These are phyloP conservation scores for Chaenodraco wilsoni DNA, from an alignment of 2,797 vertebrate genomes.

Conservation along the genomic window DNA sequence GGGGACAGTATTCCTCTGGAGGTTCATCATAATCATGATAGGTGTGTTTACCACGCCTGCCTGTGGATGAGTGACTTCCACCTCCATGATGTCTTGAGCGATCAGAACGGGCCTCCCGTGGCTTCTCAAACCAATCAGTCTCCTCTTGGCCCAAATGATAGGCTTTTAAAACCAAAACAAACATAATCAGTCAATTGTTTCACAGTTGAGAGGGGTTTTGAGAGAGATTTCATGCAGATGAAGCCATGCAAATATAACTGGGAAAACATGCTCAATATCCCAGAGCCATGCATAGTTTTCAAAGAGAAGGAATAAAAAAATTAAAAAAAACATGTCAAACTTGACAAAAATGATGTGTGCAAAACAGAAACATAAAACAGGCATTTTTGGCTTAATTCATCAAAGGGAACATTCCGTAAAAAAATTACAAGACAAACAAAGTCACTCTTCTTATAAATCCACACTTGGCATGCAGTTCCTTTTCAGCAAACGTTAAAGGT, in stretches of 20 bases:
- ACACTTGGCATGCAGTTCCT: slow-evolving; percentile 80
- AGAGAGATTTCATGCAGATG: slow-evolving; percentile 73
- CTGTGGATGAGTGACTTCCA: slow-evolving; percentile 90
- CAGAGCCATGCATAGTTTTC: slow-evolving; percentile 68
- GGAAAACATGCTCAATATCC: slow-evolving; percentile 51
- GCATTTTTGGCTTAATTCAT: slow-evolving; percentile 84
- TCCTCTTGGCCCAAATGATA: slow-evolving; percentile 99
- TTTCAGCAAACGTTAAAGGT: slow-evolving; percentile 49
- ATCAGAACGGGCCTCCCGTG: slow-evolving; percentile 92
- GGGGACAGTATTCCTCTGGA: slow-evolving; percentile 93
- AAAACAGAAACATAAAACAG: slow-evolving; percentile 75
- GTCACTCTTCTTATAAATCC: slow-evolving; percentile 55
- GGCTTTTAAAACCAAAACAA: slow-evolving; percentile 94
- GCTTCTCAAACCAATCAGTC: slow-evolving; percentile 99
- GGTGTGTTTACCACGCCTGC: slow-evolving; percentile 93
- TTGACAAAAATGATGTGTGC: slow-evolving; percentile 65
- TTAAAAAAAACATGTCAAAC: slow-evolving; percentile 64
- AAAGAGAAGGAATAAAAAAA: slow-evolving; percentile 18
- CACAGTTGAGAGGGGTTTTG: neutral
- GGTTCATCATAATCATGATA: slow-evolving; percentile 97
- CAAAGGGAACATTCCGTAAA: slow-evolving; percentile 62
- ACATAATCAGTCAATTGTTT: slow-evolving; percentile 85
- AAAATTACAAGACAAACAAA: slow-evolving; percentile 49
- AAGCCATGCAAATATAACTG: slow-evolving; percentile 87
- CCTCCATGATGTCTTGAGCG: slow-evolving; percentile 92